A percentile compares a stretch with the other conserved stretches of the same genome.
Conservation (phyloP, 2,888 invertebrate genomes). For the Tyria jacobaeae region DNA sequence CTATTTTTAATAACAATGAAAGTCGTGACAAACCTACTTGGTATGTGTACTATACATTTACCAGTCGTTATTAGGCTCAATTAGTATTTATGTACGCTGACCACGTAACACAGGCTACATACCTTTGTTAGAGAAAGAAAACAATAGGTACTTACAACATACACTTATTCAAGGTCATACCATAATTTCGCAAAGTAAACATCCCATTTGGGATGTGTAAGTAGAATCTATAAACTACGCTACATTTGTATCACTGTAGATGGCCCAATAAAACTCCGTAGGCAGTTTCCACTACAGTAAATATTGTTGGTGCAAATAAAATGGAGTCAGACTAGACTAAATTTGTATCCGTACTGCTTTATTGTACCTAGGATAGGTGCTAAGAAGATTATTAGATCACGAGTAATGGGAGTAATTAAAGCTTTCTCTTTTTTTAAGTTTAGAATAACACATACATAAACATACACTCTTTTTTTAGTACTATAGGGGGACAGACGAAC, state of each 20-base stretch:
- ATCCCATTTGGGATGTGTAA: conserved; percentile 5
- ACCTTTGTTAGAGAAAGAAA: conserved; percentile 17
- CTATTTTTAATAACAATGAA: background rate
- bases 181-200: conserved; percentile 38
- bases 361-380: background rate
- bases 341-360: background rate
- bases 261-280: conserved; percentile 23
- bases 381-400: background rate
- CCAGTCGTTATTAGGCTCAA: background rate
- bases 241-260: conserved; percentile 19
- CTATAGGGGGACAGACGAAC: too few relatives aligned
- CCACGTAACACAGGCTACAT: conserved; percentile 8
- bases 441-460: too few relatives aligned
- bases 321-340: background rate
- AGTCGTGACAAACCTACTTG: background rate
- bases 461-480: too few relatives aligned
- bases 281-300: background rate
- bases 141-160: conserved; percentile 8
- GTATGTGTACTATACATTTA: background rate
- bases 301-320: conserved; percentile 8
- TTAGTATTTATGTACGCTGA: conserved; percentile 4
- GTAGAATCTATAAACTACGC: background rate
- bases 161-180: conserved; percentile 27
- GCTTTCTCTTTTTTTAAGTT: too few relatives aligned
- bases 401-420: background rate